Base-by-base conservation (phyloP, 92 coral and sea anemone genomes). In the Montipora capitata region DNA sequence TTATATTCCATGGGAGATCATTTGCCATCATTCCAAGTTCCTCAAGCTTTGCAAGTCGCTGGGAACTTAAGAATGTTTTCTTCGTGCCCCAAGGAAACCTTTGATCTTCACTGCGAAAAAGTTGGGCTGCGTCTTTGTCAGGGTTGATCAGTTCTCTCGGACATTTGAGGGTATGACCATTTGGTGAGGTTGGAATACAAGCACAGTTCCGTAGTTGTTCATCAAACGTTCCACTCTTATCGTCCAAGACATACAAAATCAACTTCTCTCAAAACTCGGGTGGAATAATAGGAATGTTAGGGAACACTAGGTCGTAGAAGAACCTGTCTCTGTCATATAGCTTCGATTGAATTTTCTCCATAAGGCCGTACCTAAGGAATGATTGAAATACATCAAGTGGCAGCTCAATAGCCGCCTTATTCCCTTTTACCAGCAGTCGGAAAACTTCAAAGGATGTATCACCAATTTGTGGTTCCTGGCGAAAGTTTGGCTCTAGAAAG, bases 11-110 rank as follows among this genome's bases (percentile, higher is more conserved):
- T 35, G 87, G 84, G 20, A 89, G 91, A 7, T 87, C 89, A 82
- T 94, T 92, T 48, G 81, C 75, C 3, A 76, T 79, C 98, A 96
- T 96, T 7, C 99, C 99, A 51, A 96, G 91, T 59, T 86, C 70
- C 35, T 72, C 84, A 40, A 96, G 90, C 42, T 72, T 94, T 65
- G 41, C 68, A 52, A 86, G 56, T 13, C 93, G 87, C 40, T 41
- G 68, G 14, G 76, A 51, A 42, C 58, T 70, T 74, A 64, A 71
- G 69, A 90, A 93, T 13, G 89, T 64, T 2, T 14, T 61, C 27
- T 68, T 43, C 3, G 83, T 74, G 65, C 94, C 96, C 68, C 39
- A 62, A 49, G 99, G 97, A 85, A 96, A 96, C 84, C 90, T 82
- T 16, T 81, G 83, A 72, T 96, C 99, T 10, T 81, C 95, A 10